Base-by-base conservation (phyloP, 2,797 vertebrate genomes). In the Peromyscus eremicus region DNA sequence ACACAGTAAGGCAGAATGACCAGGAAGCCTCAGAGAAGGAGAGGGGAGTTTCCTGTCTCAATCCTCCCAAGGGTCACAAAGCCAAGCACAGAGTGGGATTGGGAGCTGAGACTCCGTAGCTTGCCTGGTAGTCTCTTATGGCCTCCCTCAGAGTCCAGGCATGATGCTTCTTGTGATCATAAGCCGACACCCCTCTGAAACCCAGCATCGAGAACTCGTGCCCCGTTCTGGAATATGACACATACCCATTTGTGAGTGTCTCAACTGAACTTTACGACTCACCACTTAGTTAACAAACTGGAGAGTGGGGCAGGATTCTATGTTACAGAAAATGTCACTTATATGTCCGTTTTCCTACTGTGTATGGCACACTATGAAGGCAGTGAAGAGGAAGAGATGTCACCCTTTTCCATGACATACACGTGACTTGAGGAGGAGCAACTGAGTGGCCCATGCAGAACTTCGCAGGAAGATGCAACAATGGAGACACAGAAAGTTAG, bases 401-500 rank as follows among this genome's bases (percentile, higher is more conserved):
- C 14, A 3, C 6, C 4, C 8, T 80, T 80, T 55, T 16, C 60
- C 16, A 1, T 12, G 32, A 21, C 8, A 6, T 0, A 13, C 3
- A 6, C 19, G 10, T 17, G 21, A 60, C 16, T 46, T 62, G 10
- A 86, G 37, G 16, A 49, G 34, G 27, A 77, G 40, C 66, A 62
- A n/a, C 52, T 3, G 19, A 34, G 43, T 6, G 4, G 25, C 29
- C 32, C 3, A 0, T 21, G 23, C 6, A 43, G n/a, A 13, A 13
- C 19, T 57, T 27, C 25, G 34, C 1, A 0, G 17, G 4, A 5
- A 13, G 27, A 8, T 21, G 2, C 11, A 27, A 3, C 3, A 27
- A 80, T 1, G 57, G 1, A 5, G 4, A 0, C 4, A 2, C 34
- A 40, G 2, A 6, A 46, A 10, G 2, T 0, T 3, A 13, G 32